Evolutionary conservation across 92 coral and sea anemone species (phyloP).

Genomic region (Phymanthus crucifer): DNA sequence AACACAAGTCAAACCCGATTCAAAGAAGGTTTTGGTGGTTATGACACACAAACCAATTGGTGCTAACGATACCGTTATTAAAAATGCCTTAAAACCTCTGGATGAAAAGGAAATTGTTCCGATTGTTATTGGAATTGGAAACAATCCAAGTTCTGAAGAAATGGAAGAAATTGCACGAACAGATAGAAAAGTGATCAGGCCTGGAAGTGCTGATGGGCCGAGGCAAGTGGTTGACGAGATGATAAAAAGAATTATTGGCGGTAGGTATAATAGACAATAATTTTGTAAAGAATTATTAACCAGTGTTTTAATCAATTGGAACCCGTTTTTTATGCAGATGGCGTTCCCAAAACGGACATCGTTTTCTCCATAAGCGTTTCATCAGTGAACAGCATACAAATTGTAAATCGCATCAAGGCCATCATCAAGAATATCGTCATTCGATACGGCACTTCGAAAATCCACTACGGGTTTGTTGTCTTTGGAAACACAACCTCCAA

Average conservation of each 20-base stretch:
- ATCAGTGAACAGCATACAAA: not conserved
- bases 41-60: conserved; percentile 19
- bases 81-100: conserved; percentile 22
- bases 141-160: conserved; percentile 9
- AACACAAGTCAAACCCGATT: conserved; percentile 16
- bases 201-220: conserved; percentile 22
- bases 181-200: conserved; percentile 23
- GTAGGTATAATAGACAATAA: not conserved
- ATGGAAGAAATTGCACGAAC: conserved; percentile 30
- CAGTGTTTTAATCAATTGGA: not conserved
- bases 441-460: conserved; percentile 17
- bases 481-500: conserved; percentile 25
- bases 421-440: conserved; percentile 17
- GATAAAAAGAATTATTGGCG: conserved; percentile 24
- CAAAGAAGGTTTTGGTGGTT: conserved; percentile 36
- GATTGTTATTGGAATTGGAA: conserved; percentile 17
- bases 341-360: conserved; percentile 20
- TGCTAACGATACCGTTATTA: conserved; percentile 4
- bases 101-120: conserved; percentile 27
- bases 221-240: conserved; percentile 35
- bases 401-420: conserved; percentile 11
- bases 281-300: not conserved
- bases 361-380: conserved; percentile 19
- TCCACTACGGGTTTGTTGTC: conserved; percentile 21
- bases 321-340: too few relatives aligned